Evolutionary conservation across 2,888 invertebrate genomes (phyloP).

Genomic region (Ornithoptera alexandrae): DNA sequence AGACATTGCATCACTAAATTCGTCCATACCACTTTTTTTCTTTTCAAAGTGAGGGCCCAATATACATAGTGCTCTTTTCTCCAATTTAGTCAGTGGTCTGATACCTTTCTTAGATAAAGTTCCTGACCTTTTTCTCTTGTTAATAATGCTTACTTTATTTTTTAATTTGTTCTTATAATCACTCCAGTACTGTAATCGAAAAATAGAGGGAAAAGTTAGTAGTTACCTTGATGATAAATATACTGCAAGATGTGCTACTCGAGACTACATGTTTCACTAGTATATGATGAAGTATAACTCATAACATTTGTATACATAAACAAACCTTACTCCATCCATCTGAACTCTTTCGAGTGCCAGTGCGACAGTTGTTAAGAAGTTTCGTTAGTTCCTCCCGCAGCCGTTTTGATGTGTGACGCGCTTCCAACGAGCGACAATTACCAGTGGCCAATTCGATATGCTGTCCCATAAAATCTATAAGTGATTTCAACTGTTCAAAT

Average conservation of each 20-base stretch:
- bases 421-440: slow-evolving; percentile 51
- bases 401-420: slow-evolving; percentile 53
- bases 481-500: slow-evolving; percentile 55
- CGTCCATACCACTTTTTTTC: slow-evolving; percentile 38
- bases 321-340: slow-evolving; percentile 65
- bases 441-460: slow-evolving; percentile 60
- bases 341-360: slow-evolving; percentile 51
- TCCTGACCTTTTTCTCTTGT: slow-evolving; percentile 42
- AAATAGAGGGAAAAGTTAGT: too few species aligned
- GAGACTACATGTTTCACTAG: too few species aligned
- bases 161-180: slow-evolving; percentile 65
- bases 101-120: slow-evolving; percentile 40
- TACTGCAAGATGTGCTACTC: too few species aligned
- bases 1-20: slow-evolving; percentile 37
- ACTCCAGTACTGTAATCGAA: slow-evolving; percentile 61
- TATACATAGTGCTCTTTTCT: slow-evolving; percentile 55
- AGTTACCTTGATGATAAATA: too few species aligned
- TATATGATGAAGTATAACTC: too few species aligned
- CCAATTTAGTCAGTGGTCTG: slow-evolving; percentile 54
- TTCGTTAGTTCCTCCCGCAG: slow-evolving; percentile 58
- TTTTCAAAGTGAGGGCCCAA: slow-evolving; percentile 57
- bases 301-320: slow-evolving; percentile 31
- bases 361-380: slow-evolving; percentile 48
- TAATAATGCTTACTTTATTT: slow-evolving; percentile 50
- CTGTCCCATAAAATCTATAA: slow-evolving; percentile 63